Evolutionary conservation across 2,113 vertebrate species (phyloP).

Genomic region (Opisthocomus hoazin): DNA sequence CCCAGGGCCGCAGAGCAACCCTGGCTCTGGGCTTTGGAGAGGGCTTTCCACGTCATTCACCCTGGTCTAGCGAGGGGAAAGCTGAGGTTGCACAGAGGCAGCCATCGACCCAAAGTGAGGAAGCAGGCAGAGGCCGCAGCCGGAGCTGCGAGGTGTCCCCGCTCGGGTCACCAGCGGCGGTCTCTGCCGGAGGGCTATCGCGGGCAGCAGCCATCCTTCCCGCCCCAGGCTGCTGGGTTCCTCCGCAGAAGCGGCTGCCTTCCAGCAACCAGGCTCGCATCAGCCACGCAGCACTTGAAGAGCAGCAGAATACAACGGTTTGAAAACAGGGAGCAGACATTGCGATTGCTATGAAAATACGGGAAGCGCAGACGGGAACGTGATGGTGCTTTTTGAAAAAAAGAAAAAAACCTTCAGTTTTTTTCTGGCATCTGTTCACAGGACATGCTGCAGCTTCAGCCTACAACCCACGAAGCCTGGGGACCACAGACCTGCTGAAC

Average conservation of each 20-base stretch:
- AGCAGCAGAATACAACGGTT: background rate
- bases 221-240: background rate
- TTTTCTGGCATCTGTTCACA: background rate
- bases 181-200: background rate
- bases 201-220: background rate
- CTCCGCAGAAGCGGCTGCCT: background rate
- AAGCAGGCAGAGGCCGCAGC: background rate
- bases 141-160: background rate
- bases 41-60: background rate
- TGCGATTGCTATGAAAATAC: accelerated
- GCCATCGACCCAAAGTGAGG: background rate
- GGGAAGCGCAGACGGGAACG: background rate
- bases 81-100: background rate
- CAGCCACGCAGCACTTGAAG: background rate
- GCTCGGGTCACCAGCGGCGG: background rate
- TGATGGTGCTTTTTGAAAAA: background rate
- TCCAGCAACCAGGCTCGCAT: background rate
- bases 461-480: background rate
- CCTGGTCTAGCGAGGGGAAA: background rate
- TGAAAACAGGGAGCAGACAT: background rate
- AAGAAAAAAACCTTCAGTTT: background rate
- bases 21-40: background rate
- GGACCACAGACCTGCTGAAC: background rate
- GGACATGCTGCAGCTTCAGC: background rate
- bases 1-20: background rate